Percentiles rank a stretch among this genome's conserved stretches.
phyloP scores from a whole-genome alignment of 2,797 vertebrate genomes.

The Oreochromis grahami region DNA sequence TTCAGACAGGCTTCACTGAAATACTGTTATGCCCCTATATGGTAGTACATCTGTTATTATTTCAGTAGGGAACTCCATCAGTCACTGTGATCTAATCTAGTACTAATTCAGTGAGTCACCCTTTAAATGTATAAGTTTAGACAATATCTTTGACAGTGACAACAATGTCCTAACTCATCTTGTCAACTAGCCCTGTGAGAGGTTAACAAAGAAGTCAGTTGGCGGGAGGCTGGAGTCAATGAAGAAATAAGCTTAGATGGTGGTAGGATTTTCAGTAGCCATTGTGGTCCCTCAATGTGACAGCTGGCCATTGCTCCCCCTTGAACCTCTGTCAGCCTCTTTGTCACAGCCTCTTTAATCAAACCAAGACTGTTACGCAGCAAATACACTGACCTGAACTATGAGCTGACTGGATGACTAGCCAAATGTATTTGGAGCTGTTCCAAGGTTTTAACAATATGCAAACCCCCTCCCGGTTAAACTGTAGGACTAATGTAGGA shows the following conservation, averaged over 20 bases:
- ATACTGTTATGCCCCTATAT: fast-evolving
- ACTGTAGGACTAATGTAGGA: neutral
- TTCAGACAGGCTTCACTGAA: neutral
- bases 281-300: conserved; percentile 62
- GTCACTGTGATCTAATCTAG: neutral
- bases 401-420: conserved; percentile 22
- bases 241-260: conserved; percentile 47
- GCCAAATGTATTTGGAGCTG: neutral
- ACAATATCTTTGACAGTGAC: conserved; percentile 39
- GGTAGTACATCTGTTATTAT: neutral
- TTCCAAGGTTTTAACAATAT: neutral
- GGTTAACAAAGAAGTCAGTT: conserved; percentile 69
- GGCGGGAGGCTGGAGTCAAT: conserved; percentile 61
- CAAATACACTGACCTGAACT: conserved; percentile 71
- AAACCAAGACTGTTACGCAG: conserved; percentile 72
- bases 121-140: neutral
- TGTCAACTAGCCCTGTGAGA: conserved; percentile 56
- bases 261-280: conserved; percentile 50
- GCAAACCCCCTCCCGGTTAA: neutral
- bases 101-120: conserved; percentile 9
- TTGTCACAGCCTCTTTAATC: conserved; percentile 74
- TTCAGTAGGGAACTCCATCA: neutral
- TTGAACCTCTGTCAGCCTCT: conserved; percentile 60
- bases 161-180: conserved; percentile 46
- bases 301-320: conserved; percentile 58